Conservation (phyloP, 1,140 invertebrate genomes). For the Idris sp. region DNA sequence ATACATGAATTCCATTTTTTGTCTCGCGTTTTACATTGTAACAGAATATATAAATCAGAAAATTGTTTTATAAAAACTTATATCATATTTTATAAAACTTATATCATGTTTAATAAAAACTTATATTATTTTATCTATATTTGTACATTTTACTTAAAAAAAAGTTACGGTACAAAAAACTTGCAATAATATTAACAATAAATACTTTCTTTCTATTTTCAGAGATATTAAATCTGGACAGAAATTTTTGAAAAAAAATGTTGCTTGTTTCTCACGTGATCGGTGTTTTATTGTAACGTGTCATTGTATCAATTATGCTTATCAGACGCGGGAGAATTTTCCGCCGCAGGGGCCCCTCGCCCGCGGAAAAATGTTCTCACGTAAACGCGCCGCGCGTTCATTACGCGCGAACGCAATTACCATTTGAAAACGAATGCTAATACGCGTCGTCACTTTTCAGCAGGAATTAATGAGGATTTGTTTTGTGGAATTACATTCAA, state of each 20-base stretch:
- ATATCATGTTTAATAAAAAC: no score
- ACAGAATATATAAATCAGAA: no score
- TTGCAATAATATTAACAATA: no score
- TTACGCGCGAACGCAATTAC: slow-evolving; percentile 56
- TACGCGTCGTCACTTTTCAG: slow-evolving; percentile 62
- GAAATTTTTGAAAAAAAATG: neutral
- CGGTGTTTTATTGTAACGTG: slow-evolving; percentile 30
- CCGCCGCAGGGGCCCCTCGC: slow-evolving; percentile 5
- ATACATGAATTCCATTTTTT: no score
- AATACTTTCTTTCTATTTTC: no score
- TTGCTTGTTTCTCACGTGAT: slow-evolving; percentile 26
- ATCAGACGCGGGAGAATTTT: slow-evolving; percentile 39
- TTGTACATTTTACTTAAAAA: no score
- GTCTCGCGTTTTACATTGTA: no score
- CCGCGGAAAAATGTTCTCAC: slow-evolving; percentile 62
- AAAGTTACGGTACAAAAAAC: no score
- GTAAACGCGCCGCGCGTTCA: slow-evolving; percentile 46
- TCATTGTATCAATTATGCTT: slow-evolving; percentile 41
- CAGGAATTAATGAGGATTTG: slow-evolving; percentile 56
- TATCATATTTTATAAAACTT: no score
- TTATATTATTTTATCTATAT: no score
- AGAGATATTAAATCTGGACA: neutral
- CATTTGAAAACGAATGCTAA: slow-evolving; percentile 64
- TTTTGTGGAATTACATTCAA: slow-evolving; percentile 38
- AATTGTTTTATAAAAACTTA: no score